Evolutionary conservation across 2,888 invertebrate species (phyloP).

Genomic region (Neoascia interrupta): DNA sequence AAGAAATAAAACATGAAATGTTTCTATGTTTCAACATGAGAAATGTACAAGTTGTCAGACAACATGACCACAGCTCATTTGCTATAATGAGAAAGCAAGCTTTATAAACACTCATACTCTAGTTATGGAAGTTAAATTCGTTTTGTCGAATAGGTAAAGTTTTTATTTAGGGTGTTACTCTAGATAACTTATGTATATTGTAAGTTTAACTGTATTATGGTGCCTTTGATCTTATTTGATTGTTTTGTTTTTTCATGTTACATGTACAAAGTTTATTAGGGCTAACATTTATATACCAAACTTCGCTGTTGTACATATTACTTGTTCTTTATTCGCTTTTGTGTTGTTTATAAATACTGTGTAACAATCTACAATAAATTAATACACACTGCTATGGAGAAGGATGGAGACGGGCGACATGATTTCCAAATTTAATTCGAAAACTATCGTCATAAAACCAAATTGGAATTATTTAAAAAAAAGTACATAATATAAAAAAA

Average conservation of each 20-base stretch:
- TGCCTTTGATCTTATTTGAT: too few relatives aligned
- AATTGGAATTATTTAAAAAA: constrained; percentile 26
- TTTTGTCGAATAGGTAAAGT: too few relatives aligned
- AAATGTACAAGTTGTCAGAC: too few relatives aligned
- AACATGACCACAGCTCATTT: too few relatives aligned
- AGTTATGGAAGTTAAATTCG: too few relatives aligned
- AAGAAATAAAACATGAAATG: too few relatives aligned
- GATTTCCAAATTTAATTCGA: constrained; percentile 24
- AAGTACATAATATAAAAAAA: constrained; percentile 34
- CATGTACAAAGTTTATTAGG: neutral
- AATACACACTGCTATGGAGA: constrained; percentile 1
- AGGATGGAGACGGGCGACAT: constrained; percentile 61
- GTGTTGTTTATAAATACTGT: neutral
- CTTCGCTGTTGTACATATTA: neutral
- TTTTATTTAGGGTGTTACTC: too few relatives aligned
- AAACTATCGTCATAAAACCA: constrained; percentile 27
- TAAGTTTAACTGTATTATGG: too few relatives aligned
- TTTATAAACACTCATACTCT: too few relatives aligned
- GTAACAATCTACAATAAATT: neutral
- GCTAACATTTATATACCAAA: neutral
- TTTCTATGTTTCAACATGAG: too few relatives aligned
- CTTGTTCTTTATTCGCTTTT: constrained; percentile 7
- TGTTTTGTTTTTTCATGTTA: neutral
- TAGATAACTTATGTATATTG: too few relatives aligned
- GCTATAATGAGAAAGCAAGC: too few relatives aligned